These are phyloP conservation scores for Phallusia fumigata DNA, from an alignment of 23 tunicate species.

Conservation along the genomic window DNA sequence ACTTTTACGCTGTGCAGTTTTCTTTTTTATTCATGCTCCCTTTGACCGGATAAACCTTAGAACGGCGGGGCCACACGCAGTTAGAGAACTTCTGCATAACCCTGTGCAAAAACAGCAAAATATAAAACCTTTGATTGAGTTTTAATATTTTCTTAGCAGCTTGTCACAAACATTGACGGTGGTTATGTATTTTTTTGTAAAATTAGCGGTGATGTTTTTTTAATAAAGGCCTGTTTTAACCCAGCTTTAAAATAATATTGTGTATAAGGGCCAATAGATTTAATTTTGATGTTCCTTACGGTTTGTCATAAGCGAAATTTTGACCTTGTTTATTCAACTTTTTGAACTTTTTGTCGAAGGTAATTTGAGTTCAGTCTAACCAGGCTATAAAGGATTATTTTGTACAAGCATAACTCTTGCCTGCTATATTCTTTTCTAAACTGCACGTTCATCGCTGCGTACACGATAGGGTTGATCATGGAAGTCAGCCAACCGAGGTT, in stretches of 20 bases:
- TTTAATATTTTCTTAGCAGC: too few relatives aligned
- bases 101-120: neutral
- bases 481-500: conserved; percentile 43
- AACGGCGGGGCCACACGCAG: neutral
- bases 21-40: neutral
- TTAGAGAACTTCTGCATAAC: neutral
- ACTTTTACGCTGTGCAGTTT: neutral
- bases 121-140: too few relatives aligned
- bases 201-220: neutral
- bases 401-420: neutral
- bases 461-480: conserved; percentile 56
- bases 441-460: conserved; percentile 58
- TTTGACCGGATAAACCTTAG: neutral
- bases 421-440: conserved; percentile 51
- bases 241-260: neutral
- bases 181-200: neutral
- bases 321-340: too few relatives aligned
- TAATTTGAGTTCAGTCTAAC: too few relatives aligned
- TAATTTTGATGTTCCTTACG: too few relatives aligned
- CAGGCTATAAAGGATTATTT: too few relatives aligned
- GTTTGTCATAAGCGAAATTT: too few relatives aligned
- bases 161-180: too few relatives aligned
- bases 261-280: too few relatives aligned
- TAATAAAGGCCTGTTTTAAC: neutral
- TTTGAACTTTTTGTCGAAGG: too few relatives aligned